Evolutionary conservation across 2,113 vertebrate genomes (phyloP).

Genomic region (Oryzias curvinotus): DNA sequence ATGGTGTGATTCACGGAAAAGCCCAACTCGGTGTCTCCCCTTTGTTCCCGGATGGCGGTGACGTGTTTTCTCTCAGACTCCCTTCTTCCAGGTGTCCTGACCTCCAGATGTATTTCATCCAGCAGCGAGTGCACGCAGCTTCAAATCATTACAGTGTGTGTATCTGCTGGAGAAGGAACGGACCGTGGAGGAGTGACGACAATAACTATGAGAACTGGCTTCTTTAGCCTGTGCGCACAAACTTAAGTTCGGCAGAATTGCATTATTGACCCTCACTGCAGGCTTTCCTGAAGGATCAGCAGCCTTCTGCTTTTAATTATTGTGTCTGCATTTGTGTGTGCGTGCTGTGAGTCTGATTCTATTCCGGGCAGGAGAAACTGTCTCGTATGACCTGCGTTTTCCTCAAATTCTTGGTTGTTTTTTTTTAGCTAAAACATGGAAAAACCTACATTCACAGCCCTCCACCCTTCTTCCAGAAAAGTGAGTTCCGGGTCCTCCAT

Average conservation of each 20-base stretch:
- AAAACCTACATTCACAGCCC: conserved; percentile 55
- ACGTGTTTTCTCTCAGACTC: conserved; percentile 43
- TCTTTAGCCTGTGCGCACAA: conserved; percentile 28
- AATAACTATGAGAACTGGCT: conserved; percentile 51
- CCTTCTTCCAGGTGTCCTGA: conserved; percentile 39
- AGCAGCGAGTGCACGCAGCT: conserved; percentile 26
- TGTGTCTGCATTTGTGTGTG: conserved; percentile 28
- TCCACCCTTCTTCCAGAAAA: conserved; percentile 37
- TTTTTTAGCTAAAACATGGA: conserved; percentile 69
- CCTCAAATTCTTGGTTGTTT: conserved; percentile 35
- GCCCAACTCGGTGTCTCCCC: conserved; percentile 19
- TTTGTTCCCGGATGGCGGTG: conserved; percentile 27
- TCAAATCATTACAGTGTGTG: conserved; percentile 38
- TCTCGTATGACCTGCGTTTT: conserved; percentile 42
- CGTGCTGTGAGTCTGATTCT: conserved; percentile 51
- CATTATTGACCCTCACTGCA: conserved; percentile 59
- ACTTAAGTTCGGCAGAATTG: conserved; percentile 35
- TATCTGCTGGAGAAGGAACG: conserved; percentile 29
- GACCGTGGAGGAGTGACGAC: conserved; percentile 49
- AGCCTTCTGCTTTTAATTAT: conserved; percentile 71
- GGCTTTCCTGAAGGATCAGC: conserved; percentile 67
- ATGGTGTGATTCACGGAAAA: conserved; percentile 24
- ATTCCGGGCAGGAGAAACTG: conserved; percentile 36
- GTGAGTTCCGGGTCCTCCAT: conserved; percentile 30
- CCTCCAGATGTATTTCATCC: conserved; percentile 56